These are phyloP conservation scores for Euphonia xanthogaster DNA, from an alignment of 2,797 vertebrate genomes.

Conservation along the genomic window DNA sequence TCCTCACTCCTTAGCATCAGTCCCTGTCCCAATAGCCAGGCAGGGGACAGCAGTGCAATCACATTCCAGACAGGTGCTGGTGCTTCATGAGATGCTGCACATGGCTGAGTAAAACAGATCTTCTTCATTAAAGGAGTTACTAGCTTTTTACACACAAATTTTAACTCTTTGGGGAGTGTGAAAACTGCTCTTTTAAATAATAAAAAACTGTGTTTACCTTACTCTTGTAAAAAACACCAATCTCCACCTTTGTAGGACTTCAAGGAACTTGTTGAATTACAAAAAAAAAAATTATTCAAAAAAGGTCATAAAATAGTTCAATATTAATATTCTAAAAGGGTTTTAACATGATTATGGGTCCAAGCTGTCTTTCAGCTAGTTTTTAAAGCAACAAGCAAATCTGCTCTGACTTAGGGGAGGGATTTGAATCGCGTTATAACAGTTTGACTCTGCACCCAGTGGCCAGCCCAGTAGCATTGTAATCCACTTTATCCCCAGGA, in stretches of 20 bases:
- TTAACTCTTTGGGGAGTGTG: background rate
- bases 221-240: background rate
- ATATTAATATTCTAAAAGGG: background rate
- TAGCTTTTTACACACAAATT: background rate
- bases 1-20: background rate
- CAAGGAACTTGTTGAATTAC: background rate
- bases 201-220: background rate
- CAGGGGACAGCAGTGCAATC: background rate
- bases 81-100: background rate
- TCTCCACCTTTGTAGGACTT: background rate
- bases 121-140: background rate
- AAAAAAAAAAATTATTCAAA: background rate
- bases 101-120: background rate
- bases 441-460: background rate
- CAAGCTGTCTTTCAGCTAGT: background rate
- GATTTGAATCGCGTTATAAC: background rate
- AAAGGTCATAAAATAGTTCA: background rate
- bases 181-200: background rate
- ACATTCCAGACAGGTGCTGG: background rate
- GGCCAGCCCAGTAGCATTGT: background rate
- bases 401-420: background rate
- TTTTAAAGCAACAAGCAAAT: background rate
- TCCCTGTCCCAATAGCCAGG: background rate
- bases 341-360: rapidly evolving
- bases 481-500: constrained; percentile 9